phyloP scores from a whole-genome alignment of 1,140 invertebrate genomes.

The Drosophila repleta region DNA sequence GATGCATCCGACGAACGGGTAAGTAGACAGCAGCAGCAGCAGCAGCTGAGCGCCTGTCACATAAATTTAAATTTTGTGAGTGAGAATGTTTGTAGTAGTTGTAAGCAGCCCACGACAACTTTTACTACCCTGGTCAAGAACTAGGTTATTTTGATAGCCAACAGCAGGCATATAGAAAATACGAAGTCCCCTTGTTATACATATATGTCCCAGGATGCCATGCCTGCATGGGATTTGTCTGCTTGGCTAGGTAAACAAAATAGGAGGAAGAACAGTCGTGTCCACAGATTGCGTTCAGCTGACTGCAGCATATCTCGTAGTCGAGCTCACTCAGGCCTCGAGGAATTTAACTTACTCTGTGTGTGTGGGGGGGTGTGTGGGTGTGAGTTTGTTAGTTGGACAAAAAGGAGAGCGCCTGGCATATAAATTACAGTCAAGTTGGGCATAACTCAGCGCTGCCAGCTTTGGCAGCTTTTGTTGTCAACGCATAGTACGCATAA shows the following conservation, averaged over 20 bases:
- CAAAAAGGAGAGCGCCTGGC: constrained; percentile 36
- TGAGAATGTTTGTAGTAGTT: constrained; percentile 27
- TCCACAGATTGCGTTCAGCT: not conserved
- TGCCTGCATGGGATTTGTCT: too few relatives aligned
- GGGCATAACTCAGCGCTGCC: constrained; percentile 72
- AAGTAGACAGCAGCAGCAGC: constrained; percentile 63
- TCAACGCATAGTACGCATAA: constrained; percentile 80
- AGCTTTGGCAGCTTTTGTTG: constrained; percentile 81
- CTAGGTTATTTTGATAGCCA: not conserved
- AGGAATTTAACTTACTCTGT: constrained; percentile 21
- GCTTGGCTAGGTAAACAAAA: too few relatives aligned
- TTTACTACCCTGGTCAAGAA: not conserved
- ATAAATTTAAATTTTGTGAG: constrained; percentile 62
- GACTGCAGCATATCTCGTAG: not conserved
- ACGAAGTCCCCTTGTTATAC: too few relatives aligned
- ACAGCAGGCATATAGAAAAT: too few relatives aligned
- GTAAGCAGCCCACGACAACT: not conserved
- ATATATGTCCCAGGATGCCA: too few relatives aligned
- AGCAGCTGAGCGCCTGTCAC: constrained; percentile 17
- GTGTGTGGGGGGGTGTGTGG: not conserved
- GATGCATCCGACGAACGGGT: constrained; percentile 92
- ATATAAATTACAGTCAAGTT: constrained; percentile 76
- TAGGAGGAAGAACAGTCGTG: too few relatives aligned
- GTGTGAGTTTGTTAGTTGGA: constrained; percentile 7
- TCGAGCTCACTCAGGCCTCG: not conserved